Base-by-base conservation (phyloP, 35 echinoderm and acorn worm genomes). In the Stichopus chloronotus region DNA sequence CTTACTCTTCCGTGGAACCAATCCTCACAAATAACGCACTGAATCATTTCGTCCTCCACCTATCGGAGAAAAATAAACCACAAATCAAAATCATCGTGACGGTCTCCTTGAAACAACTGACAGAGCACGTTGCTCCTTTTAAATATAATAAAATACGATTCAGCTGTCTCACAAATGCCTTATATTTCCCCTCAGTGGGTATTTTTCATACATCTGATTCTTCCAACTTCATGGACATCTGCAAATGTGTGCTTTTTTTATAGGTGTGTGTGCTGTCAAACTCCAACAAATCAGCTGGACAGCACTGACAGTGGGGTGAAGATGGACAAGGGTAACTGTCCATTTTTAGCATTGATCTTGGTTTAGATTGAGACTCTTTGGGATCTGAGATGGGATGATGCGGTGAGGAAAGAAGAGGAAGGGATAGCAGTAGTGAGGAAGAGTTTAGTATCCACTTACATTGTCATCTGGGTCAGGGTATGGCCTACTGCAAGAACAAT, bases 41-140 rank as follows among this genome's bases (percentile, higher is more conserved):
- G 97, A 57, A 98, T 98, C 97, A 98, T 98, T 85, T 98, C 97
- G 93, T 98, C 97, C 59, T 94, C 97, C 61, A 94, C 91, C 97
- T 98, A 55, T 52, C 65, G 92, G 54, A 84, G 25, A 95, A 11
- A 11, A 65, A 8, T 43, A 43, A 43, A 43, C 30, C 30, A 8
- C 17, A 17, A 93, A 8, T 0, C 52, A 78, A 56, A 9, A 76
- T 1, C 13, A 20, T 14, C 54, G 53, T 13, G 30, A 43, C 30
- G 0, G 30, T 43, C 30, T 43, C 30, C 30, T 43, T 43, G 30
- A 43, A 43, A 43, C 30, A 43, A 43, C 0, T 90, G 12, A n/a
- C 20, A 72, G 54, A 90, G 11, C n/a, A 71, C 4, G n/a, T n/a
- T 13, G 4, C 65, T 11, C 65, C 11, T 71, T 71, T 71, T 11